These are phyloP conservation scores for Osmoderma eremita DNA, from an alignment of 2,888 invertebrate genomes.

Conservation along the genomic window DNA sequence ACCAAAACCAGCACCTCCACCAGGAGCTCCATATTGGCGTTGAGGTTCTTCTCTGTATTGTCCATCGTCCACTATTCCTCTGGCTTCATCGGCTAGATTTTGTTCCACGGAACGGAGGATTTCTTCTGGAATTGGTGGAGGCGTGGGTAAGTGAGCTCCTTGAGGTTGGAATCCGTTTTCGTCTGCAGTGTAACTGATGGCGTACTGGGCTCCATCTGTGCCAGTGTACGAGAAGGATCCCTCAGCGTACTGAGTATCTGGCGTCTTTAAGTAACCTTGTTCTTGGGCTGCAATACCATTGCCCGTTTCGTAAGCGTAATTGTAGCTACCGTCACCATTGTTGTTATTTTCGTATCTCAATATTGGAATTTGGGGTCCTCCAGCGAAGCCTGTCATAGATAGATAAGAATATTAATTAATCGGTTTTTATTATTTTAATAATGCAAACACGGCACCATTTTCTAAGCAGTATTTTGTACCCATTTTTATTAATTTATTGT, in stretches of 20 bases:
- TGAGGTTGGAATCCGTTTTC: constrained; percentile 70
- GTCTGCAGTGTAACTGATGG: constrained; percentile 68
- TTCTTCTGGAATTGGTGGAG: constrained; percentile 70
- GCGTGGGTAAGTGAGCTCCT: constrained; percentile 67
- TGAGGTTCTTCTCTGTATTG: constrained; percentile 40
- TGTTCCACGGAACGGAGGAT: constrained; percentile 66
- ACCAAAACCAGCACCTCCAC: constrained; percentile 39
- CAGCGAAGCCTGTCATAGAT: constrained; percentile 36
- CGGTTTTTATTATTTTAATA: too few relatives aligned
- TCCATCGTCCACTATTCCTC: constrained; percentile 43
- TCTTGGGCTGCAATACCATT: constrained; percentile 72
- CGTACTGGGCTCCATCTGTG: constrained; percentile 69
- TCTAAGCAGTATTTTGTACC: too few relatives aligned
- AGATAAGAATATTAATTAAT: too few relatives aligned
- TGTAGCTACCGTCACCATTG: constrained; percentile 59
- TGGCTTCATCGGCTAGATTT: constrained; percentile 58
- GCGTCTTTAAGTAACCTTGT: constrained; percentile 56
- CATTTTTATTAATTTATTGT: too few relatives aligned
- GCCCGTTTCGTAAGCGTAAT: constrained; percentile 68
- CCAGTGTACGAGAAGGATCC: constrained; percentile 70
- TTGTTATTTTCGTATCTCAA: constrained; percentile 55
- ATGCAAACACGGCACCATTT: too few relatives aligned
- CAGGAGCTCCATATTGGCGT: constrained; percentile 35
- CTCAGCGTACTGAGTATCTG: constrained; percentile 56
- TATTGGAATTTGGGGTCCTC: constrained; percentile 58